A percentile compares a stretch with the other conserved stretches of the same genome.
phyloP scores from a whole-genome alignment of 2,113 vertebrate species.

The Mobula birostris region DNA sequence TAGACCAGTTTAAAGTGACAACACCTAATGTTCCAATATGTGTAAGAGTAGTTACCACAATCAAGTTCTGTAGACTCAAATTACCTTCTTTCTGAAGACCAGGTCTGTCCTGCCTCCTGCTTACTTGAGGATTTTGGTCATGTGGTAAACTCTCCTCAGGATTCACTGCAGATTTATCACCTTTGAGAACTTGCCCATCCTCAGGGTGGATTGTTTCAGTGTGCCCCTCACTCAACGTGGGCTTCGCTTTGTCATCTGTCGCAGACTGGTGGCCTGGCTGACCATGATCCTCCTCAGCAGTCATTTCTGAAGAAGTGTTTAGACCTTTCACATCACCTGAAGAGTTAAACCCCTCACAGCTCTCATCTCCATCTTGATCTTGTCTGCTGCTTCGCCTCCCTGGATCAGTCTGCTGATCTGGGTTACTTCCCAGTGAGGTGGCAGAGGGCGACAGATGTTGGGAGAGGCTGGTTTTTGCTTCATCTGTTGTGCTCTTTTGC shows the following conservation, averaged over 20 bases:
- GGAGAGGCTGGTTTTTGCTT: too few relatives aligned
- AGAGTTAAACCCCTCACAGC: neutral
- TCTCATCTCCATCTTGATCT: too few relatives aligned
- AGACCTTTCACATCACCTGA: neutral
- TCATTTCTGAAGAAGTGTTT: neutral
- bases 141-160: neutral
- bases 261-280: neutral
- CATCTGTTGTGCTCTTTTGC: neutral
- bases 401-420: neutral
- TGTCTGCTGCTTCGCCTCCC: too few relatives aligned
- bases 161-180: neutral
- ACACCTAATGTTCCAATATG: neutral
- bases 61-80: neutral
- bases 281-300: neutral
- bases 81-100: constrained; percentile 15
- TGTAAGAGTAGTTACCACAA: neutral
- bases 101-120: neutral
- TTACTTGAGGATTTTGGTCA: neutral
- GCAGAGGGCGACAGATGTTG: neutral
- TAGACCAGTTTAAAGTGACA: neutral
- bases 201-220: neutral
- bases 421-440: neutral
- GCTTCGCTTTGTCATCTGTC: too few relatives aligned
- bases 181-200: neutral
- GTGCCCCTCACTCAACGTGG: neutral